Evolutionary conservation across 53 echinoderm and acorn worm genomes (phyloP), one percentile per base, ranked within the genome.

Genomic region (Hippasteria phrygiana): DNA sequence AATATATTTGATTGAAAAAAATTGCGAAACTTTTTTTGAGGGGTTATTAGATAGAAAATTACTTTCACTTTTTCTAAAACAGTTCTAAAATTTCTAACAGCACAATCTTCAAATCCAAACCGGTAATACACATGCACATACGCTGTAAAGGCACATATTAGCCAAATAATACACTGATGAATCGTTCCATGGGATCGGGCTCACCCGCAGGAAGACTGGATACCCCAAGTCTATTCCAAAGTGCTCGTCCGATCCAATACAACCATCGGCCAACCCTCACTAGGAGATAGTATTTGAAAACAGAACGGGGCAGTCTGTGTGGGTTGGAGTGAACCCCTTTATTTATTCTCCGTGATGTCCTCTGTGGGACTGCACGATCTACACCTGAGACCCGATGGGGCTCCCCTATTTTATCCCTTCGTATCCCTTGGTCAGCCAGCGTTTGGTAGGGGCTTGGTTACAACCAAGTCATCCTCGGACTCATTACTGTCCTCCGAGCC

Each of bases 181-280:
- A n/a, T n/a, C n/a, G n/a, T n/a, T n/a, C n/a, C n/a, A 59, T 26
- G 32, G 4, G 45, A 28, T 48, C 45, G 4, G 17, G 48, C 51
- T 13, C 8, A 1, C 32, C 26, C 48, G 0, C 17, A 48, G 51
- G 48, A 75, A 75, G 75, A 75, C 75, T 75, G 75, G 75, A 75
- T 75, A 17, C 75, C 75, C 75, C 75, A 75, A 75, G 75, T 20
- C 48, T 75, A 48, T 75, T 9, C 75, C 75, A 75, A n/a, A 31
- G 75, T 26, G 75, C 48, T 28, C 11, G 12, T 14, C 50, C 32
- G 31, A 14, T 16, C 6, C 75, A n/a, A n/a, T n/a, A n/a, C n/a
- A n/a, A n/a, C n/a, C n/a, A n/a, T 31, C 67, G 29, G 4, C 4
- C 59, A 59, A 59, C 34, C 67, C 16, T 32, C 29, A 29, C 29